These are phyloP conservation scores for Leucopsar rothschildi DNA, from an alignment of 2,113 vertebrate species.

Conservation along the genomic window DNA sequence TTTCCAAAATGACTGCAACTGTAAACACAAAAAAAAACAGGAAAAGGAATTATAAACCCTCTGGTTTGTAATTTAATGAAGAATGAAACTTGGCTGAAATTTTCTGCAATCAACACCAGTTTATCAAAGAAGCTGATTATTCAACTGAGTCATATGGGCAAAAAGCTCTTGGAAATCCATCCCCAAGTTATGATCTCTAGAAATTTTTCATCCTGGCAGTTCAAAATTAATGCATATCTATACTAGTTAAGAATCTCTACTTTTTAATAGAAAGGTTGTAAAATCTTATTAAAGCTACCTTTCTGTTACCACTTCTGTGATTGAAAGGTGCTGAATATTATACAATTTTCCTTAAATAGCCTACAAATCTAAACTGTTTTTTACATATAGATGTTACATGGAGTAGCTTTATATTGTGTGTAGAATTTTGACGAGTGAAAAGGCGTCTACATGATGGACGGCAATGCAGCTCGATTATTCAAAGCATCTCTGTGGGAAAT, in stretches of 20 bases:
- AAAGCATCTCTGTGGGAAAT: slow-evolving; percentile 9
- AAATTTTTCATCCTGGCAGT: background rate
- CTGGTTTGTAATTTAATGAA: background rate
- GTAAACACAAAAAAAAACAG: background rate
- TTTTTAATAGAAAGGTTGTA: background rate
- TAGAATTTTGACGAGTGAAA: background rate
- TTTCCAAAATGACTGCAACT: background rate
- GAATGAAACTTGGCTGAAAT: background rate
- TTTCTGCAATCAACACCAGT: background rate
- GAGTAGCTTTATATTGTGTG: background rate
- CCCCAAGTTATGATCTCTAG: background rate
- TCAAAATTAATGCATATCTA: background rate
- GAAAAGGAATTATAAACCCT: background rate
- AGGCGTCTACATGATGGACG: background rate
- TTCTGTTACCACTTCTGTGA: background rate
- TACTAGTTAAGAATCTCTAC: background rate
- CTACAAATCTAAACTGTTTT: background rate
- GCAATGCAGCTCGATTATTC: background rate
- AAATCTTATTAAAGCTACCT: background rate
- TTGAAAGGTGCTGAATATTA: background rate
- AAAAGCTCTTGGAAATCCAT: background rate
- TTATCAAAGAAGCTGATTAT: background rate
- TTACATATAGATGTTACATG: background rate
- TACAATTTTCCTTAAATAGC: background rate
- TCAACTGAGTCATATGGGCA: background rate